Conservation (phyloP, 2,797 vertebrate species). For the Gymnoscopelus microlampas region DNA sequence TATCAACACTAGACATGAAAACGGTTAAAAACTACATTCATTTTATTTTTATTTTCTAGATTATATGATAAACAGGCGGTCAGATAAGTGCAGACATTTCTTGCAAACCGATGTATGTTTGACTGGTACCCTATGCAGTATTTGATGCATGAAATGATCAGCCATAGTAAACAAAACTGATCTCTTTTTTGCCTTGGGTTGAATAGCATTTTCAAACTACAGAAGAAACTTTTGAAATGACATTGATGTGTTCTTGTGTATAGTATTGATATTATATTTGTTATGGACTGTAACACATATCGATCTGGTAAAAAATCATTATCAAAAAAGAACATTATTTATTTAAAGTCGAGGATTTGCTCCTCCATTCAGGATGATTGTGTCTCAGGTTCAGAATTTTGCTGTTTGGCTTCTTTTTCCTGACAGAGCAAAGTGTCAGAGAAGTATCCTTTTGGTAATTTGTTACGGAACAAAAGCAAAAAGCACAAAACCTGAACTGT, state of each 20-base stretch:
- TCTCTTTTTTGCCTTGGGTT: slow-evolving; percentile 52
- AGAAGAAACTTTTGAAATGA: slow-evolving; percentile 20
- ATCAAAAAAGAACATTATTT: slow-evolving; percentile 43
- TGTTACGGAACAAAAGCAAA: slow-evolving; percentile 12
- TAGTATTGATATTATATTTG: slow-evolving; percentile 36
- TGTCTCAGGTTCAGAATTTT: slow-evolving; percentile 71
- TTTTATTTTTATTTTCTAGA: too few species aligned
- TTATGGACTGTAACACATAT: slow-evolving; percentile 27
- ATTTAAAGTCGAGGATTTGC: slow-evolving; percentile 39
- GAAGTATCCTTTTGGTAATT: slow-evolving; percentile 39
- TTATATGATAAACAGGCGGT: slow-evolving; percentile 53
- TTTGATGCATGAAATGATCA: slow-evolving; percentile 68
- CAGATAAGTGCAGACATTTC: slow-evolving; percentile 55
- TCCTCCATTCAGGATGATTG: slow-evolving; percentile 59
- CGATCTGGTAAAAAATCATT: slow-evolving; percentile 45
- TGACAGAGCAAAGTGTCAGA: slow-evolving; percentile 21
- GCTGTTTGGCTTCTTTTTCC: slow-evolving; percentile 50
- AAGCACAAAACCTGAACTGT: slow-evolving; percentile 70
- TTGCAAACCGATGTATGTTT: slow-evolving; percentile 52
- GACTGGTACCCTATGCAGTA: slow-evolving; percentile 71
- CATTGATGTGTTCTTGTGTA: slow-evolving; percentile 39
- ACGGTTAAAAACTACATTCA: not conserved
- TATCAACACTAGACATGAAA: slow-evolving; percentile 27
- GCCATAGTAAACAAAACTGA: slow-evolving; percentile 39
- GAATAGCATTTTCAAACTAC: slow-evolving; percentile 43